Base-by-base conservation (phyloP, 2,888 invertebrate species). In the Pandemis corylana region DNA sequence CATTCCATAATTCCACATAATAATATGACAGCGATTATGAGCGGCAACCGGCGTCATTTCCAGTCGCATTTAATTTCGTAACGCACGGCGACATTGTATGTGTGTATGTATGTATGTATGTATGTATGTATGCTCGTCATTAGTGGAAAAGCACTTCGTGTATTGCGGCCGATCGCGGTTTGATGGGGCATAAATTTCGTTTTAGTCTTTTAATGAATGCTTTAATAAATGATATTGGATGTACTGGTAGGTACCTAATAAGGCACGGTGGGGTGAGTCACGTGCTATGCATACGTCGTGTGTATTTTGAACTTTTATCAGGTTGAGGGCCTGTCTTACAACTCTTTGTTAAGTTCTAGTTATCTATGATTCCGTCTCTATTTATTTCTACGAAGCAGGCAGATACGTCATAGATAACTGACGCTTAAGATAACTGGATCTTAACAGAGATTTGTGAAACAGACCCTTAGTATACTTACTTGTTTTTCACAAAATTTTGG, bases 201-300 rank as follows among this genome's bases (percentile, higher is more conserved):
- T 87, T 86, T 84, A 80, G 81, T 82, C 81, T 84, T 84, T 85
- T 89, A 90, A 90, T 88, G 89, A 89, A 85, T 87, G 88, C 86
- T 89, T 85, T 82, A 82, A 85, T 81, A 86, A 85, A 86, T 87
- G 85, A 84, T 82, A 81, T 83, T 83, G 82, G 83, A 71, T 76
- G 56, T 53, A 36, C 49, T 73, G 28, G 28, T 36, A 36, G 3
- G 44, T 74, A 68, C 75, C 68, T 71, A 63, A 71, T 77, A 71
- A 61, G n/a, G 28, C 2, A 36, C 28, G 78, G 64, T 73, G 66
- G 59, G 28, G 53, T 15, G 36, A 46, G 28, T 36, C 28, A 36
- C 28, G 28, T 36, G 28, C 28, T 36, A 36, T 36, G 2, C 28
- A 0, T 36, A 36, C 4, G 2, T 2, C 28, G 28, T 36, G 28